phyloP scores from a whole-genome alignment of 2,888 invertebrate genomes.

The Anodontia alba region DNA sequence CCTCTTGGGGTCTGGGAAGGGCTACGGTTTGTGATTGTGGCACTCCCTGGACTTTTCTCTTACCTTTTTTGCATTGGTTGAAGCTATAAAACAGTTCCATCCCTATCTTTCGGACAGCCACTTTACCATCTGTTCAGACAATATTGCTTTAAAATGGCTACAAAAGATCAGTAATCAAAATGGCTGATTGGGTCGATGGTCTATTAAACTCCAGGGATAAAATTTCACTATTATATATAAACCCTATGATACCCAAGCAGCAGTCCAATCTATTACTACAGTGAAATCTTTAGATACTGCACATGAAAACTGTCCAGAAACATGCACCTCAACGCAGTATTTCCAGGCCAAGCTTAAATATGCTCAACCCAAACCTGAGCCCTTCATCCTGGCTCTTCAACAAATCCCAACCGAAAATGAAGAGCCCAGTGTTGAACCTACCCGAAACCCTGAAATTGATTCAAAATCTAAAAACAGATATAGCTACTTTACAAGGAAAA shows the following conservation, averaged over 20 bases:
- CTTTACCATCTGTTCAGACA: conserved; percentile 55
- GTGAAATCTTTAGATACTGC: no score
- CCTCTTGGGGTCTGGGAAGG: no score
- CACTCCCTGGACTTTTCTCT: no score
- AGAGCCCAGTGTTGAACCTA: not conserved
- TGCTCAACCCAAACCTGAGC: not conserved
- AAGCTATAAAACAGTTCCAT: conserved; percentile 47
- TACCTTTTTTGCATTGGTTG: conserved; percentile 57
- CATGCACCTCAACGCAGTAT: not conserved
- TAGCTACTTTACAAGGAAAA: not conserved
- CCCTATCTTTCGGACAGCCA: conserved; percentile 40
- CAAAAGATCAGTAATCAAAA: conserved; percentile 33
- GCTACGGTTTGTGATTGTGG: no score
- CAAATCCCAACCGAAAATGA: conserved; percentile 8
- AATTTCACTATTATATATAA: not conserved
- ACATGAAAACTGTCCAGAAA: no score
- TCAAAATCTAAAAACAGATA: not conserved
- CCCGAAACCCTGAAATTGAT: not conserved
- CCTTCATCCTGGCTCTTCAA: not conserved
- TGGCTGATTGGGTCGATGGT: conserved; percentile 44
- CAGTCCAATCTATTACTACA: no score
- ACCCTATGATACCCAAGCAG: not conserved
- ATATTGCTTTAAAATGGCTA: conserved; percentile 40
- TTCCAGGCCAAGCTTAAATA: not conserved
- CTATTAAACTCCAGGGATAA: not conserved